Evolutionary conservation across 2,888 invertebrate genomes (phyloP).

Genomic region (Myathropa florea): DNA sequence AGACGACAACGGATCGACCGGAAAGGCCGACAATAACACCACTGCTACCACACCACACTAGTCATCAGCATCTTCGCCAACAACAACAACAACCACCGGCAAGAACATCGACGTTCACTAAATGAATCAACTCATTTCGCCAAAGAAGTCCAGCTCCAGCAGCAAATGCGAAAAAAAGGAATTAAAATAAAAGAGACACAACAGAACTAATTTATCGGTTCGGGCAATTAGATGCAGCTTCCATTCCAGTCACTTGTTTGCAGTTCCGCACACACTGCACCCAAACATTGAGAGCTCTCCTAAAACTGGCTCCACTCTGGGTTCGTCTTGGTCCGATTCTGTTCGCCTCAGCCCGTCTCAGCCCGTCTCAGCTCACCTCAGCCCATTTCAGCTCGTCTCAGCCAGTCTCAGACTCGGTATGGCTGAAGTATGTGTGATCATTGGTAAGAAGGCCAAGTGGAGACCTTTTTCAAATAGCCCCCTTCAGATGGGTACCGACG

Average conservation of each 20-base stretch:
- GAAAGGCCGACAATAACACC: constrained; percentile 55
- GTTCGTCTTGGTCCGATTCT: not conserved
- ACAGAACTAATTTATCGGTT: constrained; percentile 68
- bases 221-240: constrained; percentile 69
- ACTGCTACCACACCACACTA: not conserved
- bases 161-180: not conserved
- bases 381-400: not conserved
- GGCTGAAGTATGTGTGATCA: constrained; percentile 16
- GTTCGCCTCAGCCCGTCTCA: not conserved
- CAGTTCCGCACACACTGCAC: constrained; percentile 20
- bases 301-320: not conserved
- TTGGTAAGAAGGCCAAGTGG: constrained; percentile 1
- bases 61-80: no score
- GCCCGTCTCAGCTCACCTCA: not conserved
- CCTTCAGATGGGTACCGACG: constrained; percentile 21
- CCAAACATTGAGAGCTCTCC: constrained; percentile 41
- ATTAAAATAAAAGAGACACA: constrained; percentile 45
- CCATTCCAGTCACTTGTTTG: constrained; percentile 67
- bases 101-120: constrained; percentile 21
- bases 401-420: no score
- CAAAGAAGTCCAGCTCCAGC: constrained; percentile 30
- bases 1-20: constrained; percentile 41
- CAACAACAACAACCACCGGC: constrained; percentile 5
- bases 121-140: constrained; percentile 69
- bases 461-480: constrained; percentile 20